These are phyloP conservation scores for Drosophila bipectinata DNA, from an alignment of 1,140 invertebrate species.

Conservation along the genomic window DNA sequence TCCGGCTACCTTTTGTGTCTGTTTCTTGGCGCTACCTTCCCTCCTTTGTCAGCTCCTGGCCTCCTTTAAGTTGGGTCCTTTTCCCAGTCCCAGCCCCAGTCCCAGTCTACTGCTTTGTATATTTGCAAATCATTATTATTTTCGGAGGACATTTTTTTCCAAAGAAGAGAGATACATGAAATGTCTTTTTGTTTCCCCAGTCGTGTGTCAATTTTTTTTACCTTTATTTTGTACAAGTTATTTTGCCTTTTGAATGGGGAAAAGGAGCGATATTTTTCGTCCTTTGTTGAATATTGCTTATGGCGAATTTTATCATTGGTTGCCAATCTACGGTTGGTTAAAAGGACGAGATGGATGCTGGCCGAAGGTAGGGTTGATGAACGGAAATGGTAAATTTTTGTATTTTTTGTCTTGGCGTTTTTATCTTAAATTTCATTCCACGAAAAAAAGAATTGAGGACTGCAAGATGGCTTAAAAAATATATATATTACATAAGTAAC, in stretches of 20 bases:
- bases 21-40: conserved; percentile 75
- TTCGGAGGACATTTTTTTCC: conserved; percentile 64
- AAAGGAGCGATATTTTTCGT: conserved; percentile 35
- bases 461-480: too few species aligned
- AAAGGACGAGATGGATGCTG: conserved; percentile 17
- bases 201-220: conserved; percentile 70
- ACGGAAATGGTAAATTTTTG: conserved; percentile 74
- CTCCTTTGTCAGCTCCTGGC: conserved; percentile 54
- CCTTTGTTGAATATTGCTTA: conserved; percentile 60
- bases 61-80: conserved; percentile 26
- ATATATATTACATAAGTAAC: not conserved
- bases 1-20: conserved; percentile 65
- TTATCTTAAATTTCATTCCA: conserved; percentile 35
- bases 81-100: not conserved
- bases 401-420: conserved; percentile 51
- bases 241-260: conserved; percentile 28
- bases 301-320: conserved; percentile 69
- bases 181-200: conserved; percentile 44
- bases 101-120: conserved; percentile 37
- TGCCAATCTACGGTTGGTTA: conserved; percentile 48
- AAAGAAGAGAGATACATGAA: conserved; percentile 45
- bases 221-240: conserved; percentile 69
- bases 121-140: conserved; percentile 83
- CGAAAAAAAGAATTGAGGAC: conserved; percentile 1
- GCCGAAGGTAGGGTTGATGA: conserved; percentile 29